phyloP scores from a whole-genome alignment of 2,113 vertebrate species.

The Rhabdornis inornatus region DNA sequence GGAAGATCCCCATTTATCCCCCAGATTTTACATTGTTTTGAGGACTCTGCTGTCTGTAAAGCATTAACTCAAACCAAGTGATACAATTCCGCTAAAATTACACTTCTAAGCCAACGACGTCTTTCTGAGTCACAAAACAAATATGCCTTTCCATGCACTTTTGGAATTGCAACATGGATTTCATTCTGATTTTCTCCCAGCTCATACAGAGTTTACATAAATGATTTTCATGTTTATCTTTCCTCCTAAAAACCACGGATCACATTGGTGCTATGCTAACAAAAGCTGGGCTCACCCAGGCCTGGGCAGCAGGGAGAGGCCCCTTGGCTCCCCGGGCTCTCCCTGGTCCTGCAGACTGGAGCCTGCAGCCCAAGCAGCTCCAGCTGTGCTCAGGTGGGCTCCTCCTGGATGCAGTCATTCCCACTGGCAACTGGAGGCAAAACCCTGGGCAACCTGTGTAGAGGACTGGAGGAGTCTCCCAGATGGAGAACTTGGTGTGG shows the following conservation, averaged over 20 bases:
- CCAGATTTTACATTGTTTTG: background rate
- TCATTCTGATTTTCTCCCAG: background rate
- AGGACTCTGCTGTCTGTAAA: background rate
- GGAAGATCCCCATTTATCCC: background rate
- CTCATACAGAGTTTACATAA: background rate
- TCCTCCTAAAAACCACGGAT: background rate
- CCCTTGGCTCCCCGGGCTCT: background rate
- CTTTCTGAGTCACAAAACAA: background rate
- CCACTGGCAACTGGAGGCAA: background rate
- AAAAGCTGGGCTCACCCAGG: background rate
- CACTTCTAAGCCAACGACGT: background rate
- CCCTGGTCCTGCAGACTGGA: background rate
- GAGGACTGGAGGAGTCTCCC: background rate
- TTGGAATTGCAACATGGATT: background rate
- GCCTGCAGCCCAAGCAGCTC: background rate
- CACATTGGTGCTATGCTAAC: background rate
- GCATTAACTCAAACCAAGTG: background rate
- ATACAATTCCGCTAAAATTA: background rate
- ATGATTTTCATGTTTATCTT: background rate
- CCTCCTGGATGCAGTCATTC: accelerated
- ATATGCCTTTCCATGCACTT: background rate
- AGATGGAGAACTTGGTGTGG: background rate
- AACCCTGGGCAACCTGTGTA: background rate
- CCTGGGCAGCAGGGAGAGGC: background rate
- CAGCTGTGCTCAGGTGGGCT: background rate